Evolutionary conservation across 2,888 invertebrate species (phyloP).

Genomic region (Drosophila engyochracea): DNA sequence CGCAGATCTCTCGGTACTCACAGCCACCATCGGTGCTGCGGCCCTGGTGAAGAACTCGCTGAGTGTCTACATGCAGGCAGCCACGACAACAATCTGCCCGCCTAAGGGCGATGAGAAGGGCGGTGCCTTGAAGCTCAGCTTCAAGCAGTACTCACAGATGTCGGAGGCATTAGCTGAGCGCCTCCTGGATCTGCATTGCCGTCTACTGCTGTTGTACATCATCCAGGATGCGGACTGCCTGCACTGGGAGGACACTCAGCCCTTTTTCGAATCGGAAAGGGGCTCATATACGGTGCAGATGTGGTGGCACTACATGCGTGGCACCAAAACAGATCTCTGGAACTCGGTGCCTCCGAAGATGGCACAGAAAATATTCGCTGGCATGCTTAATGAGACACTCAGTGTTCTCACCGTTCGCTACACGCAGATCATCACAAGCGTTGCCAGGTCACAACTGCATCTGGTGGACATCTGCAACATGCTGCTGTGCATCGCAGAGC

Average conservation of each 20-base stretch:
- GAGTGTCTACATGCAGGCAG: constrained; percentile 90
- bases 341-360: constrained; percentile 95
- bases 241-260: constrained; percentile 89
- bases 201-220: constrained; percentile 91
- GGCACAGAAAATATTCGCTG: constrained; percentile 93
- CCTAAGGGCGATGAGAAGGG: constrained; percentile 85
- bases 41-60: constrained; percentile 92
- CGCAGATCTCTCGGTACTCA: constrained; percentile 92
- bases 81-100: constrained; percentile 82
- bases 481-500: constrained; percentile 90
- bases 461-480: constrained; percentile 92
- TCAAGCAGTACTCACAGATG: constrained; percentile 93
- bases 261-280: constrained; percentile 90
- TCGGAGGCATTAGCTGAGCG: constrained; percentile 94
- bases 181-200: constrained; percentile 92
- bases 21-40: constrained; percentile 93
- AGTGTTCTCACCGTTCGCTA: constrained; percentile 93
- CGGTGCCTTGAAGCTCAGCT: constrained; percentile 84
- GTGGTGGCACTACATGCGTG: constrained; percentile 95
- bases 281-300: constrained; percentile 94
- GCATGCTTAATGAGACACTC: constrained; percentile 94
- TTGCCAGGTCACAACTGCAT: constrained; percentile 87
- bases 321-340: constrained; percentile 93
- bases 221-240: constrained; percentile 93
- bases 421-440: constrained; percentile 90